Evolutionary conservation across 2,797 vertebrate species (phyloP).

Genomic region (Pagetopsis macropterus): DNA sequence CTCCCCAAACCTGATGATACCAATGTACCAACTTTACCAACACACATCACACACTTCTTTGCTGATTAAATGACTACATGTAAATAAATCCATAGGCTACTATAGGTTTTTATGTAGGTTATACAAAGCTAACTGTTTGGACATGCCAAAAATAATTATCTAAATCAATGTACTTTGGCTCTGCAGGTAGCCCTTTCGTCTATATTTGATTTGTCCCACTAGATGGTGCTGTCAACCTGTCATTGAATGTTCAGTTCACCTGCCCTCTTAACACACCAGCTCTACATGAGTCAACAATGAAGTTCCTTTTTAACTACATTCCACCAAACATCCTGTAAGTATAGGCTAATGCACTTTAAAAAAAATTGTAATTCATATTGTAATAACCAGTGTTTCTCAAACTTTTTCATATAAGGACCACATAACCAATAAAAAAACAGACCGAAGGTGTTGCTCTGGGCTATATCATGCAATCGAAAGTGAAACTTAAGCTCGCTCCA

Average conservation of each 20-base stretch:
- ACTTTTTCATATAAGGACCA: no score
- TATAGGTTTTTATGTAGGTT: background rate
- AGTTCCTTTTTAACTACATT: background rate
- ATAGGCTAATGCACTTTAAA: background rate
- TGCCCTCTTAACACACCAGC: background rate
- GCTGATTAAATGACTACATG: background rate
- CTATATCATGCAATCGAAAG: no score
- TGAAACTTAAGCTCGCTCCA: no score
- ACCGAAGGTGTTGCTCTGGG: no score
- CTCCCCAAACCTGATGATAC: no score
- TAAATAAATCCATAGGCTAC: background rate
- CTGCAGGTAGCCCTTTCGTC: background rate
- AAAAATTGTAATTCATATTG: background rate
- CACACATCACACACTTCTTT: background rate
- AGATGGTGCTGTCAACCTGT: constrained; percentile 58
- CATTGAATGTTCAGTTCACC: background rate
- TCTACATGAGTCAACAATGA: background rate
- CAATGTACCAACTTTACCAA: no score
- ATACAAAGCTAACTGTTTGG: background rate
- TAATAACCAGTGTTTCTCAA: background rate
- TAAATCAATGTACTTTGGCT: background rate
- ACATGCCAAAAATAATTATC: background rate
- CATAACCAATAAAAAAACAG: no score
- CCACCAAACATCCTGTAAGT: background rate
- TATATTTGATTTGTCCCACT: background rate